These are phyloP conservation scores for Cairina moschata DNA, from an alignment of 2,113 vertebrate genomes.

Conservation along the genomic window DNA sequence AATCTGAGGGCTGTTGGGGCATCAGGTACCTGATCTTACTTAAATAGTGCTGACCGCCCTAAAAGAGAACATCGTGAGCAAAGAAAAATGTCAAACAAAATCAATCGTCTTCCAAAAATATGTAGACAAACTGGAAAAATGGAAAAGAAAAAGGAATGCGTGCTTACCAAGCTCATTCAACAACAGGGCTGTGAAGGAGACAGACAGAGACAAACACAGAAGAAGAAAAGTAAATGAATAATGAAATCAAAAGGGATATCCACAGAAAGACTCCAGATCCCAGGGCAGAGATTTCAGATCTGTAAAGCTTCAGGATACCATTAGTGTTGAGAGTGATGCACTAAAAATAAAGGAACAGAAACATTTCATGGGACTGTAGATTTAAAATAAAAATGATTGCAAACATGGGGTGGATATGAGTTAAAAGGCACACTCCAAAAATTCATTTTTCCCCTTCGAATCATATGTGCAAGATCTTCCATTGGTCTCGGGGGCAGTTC, in stretches of 20 bases:
- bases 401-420: background rate
- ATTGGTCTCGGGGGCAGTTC: constrained; percentile 20
- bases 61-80: constrained; percentile 31
- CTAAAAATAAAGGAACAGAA: constrained; percentile 32
- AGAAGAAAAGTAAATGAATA: constrained; percentile 85
- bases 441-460: constrained; percentile 40
- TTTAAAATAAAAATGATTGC: constrained; percentile 26
- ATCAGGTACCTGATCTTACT: constrained; percentile 11
- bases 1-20: background rate
- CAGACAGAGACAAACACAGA: constrained; percentile 85
- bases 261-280: constrained; percentile 77
- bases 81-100: constrained; percentile 42
- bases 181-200: constrained; percentile 86
- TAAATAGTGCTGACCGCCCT: constrained; percentile 27
- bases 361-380: background rate
- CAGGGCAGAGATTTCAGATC: constrained; percentile 57
- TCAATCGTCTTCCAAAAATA: constrained; percentile 14
- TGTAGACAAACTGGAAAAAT: constrained; percentile 50
- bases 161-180: constrained; percentile 90
- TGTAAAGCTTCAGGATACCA: constrained; percentile 57
- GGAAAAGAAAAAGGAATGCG: constrained; percentile 75
- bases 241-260: constrained; percentile 80
- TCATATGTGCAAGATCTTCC: constrained; percentile 46
- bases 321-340: constrained; percentile 39
- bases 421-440: constrained; percentile 22